phyloP scores from a whole-genome alignment of 2,888 invertebrate species.

The Masnerella sp. region DNA sequence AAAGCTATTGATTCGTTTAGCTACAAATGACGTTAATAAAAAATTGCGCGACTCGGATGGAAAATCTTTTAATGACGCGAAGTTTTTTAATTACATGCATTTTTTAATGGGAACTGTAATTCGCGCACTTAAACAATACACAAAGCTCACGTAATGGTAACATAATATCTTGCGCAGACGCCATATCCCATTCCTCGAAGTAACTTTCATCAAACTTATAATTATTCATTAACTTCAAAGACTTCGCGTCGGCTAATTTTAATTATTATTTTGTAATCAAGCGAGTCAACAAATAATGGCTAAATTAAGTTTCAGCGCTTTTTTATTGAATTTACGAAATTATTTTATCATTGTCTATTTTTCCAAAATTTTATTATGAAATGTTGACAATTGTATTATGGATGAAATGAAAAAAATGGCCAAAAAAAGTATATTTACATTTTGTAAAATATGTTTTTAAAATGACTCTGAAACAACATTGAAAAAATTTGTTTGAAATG shows the following conservation, averaged over 20 bases:
- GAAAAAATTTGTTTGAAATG: no score
- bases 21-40: slow-evolving; percentile 7
- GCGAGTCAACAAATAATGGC: no score
- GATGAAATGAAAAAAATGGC: no score
- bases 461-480: no score
- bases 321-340: no score
- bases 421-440: no score
- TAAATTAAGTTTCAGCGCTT: no score
- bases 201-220: slow-evolving; percentile 42
- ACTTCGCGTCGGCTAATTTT: slow-evolving; percentile 19
- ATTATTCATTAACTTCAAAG: slow-evolving; percentile 45
- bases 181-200: slow-evolving; percentile 15
- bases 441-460: no score
- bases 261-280: slow-evolving; percentile 32
- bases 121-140: slow-evolving; percentile 1
- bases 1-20: slow-evolving; percentile 5
- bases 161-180: slow-evolving; percentile 23
- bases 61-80: not conserved
- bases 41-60: not conserved
- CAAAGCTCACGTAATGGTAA: slow-evolving; percentile 18
- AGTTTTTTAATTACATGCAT: not conserved
- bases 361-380: no score
- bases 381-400: no score
- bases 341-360: no score
- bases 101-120: not conserved